These are phyloP conservation scores for Tylochromis polylepis DNA, from an alignment of 2,113 vertebrate species.

Conservation along the genomic window DNA sequence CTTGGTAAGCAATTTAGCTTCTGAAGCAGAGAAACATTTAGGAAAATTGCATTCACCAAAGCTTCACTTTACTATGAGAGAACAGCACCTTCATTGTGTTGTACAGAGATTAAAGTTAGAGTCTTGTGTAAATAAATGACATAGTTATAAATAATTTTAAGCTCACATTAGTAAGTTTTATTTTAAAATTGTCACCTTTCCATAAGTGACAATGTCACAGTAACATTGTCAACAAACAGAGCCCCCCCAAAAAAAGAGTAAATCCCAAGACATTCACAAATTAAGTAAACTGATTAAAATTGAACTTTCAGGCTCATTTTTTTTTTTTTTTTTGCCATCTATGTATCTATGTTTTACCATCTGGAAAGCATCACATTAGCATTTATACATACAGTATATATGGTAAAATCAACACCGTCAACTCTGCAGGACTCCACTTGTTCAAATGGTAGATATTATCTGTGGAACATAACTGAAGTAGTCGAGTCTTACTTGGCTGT, in stretches of 20 bases:
- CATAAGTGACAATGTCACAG: not conserved
- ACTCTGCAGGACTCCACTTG: not conserved
- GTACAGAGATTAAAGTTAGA: not conserved
- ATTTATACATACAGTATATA: not conserved
- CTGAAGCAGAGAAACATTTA: not conserved
- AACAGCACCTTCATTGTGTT: not conserved
- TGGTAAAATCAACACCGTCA: not conserved
- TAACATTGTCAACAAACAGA: not conserved
- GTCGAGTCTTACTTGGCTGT: constrained; percentile 81
- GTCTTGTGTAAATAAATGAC: not conserved
- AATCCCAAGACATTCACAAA: not conserved
- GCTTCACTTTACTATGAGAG: not conserved
- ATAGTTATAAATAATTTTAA: not conserved
- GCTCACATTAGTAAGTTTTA: not conserved
- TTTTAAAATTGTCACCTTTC: not conserved
- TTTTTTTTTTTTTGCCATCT: not conserved
- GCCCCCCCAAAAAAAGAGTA: accelerated
- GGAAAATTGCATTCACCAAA: accelerated
- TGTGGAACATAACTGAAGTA: not conserved
- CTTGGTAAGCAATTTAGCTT: not conserved
- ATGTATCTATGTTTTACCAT: not conserved
- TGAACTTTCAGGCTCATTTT: not conserved
- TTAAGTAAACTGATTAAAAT: not conserved
- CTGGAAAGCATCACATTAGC: not conserved
- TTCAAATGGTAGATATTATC: not conserved